These are phyloP conservation scores for Bicyclus anynana DNA, from an alignment of 1,140 invertebrate species.

Conservation along the genomic window DNA sequence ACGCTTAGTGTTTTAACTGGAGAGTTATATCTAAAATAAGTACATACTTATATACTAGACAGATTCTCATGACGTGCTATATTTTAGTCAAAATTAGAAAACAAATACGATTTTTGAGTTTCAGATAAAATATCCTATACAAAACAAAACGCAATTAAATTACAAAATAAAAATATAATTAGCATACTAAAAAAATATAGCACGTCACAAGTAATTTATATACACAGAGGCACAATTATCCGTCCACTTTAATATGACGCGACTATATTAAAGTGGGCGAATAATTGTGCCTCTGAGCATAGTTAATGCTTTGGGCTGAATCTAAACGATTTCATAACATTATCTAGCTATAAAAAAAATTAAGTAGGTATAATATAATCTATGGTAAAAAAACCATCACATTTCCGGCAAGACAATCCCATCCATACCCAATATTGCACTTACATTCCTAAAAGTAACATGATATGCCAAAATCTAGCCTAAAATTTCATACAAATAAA, in stretches of 20 bases:
- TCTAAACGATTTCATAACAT: constrained; percentile 13
- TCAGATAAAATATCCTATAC: too few relatives aligned
- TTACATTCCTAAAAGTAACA: constrained; percentile 40
- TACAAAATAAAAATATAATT: too few relatives aligned
- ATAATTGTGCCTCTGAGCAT: not conserved
- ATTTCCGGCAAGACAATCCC: constrained; percentile 45
- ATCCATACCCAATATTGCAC: constrained; percentile 49
- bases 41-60: constrained; percentile 18
- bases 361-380: constrained; percentile 20
- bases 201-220: not conserved
- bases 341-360: constrained; percentile 15
- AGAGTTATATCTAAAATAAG: constrained; percentile 15
- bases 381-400: constrained; percentile 39
- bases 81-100: not conserved
- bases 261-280: too few relatives aligned
- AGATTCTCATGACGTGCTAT: constrained; percentile 1
- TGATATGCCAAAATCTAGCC: constrained; percentile 54
- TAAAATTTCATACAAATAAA: constrained; percentile 16
- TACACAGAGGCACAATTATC: not conserved
- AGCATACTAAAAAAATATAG: not conserved
- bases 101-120: too few relatives aligned
- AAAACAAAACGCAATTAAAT: too few relatives aligned
- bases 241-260: too few relatives aligned
- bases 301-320: constrained; percentile 14
- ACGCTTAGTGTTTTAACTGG: constrained; percentile 20